Conservation (phyloP, 2,797 vertebrate genomes). For the Thripadectes ignobilis region DNA sequence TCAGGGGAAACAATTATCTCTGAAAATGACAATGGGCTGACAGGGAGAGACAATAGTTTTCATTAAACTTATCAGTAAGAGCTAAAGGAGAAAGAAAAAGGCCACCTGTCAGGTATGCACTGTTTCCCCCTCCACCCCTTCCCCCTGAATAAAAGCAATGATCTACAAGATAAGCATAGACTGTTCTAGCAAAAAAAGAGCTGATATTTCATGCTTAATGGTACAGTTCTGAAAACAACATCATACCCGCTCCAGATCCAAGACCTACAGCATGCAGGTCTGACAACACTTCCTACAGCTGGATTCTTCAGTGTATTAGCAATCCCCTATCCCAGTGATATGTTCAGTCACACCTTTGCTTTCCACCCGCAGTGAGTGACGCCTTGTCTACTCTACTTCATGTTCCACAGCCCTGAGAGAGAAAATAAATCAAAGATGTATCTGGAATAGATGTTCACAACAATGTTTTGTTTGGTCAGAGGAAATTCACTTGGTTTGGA, state of each 20-base stretch:
- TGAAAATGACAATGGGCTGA: background rate
- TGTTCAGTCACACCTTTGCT: background rate
- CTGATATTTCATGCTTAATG: background rate
- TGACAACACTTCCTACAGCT: background rate
- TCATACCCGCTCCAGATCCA: accelerated
- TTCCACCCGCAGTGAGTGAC: background rate
- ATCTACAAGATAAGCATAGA: background rate
- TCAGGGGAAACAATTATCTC: background rate
- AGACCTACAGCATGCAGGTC: background rate
- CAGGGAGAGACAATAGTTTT: background rate
- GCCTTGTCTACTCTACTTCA: background rate
- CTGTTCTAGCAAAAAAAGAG: background rate
- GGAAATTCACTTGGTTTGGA: background rate
- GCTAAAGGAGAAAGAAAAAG: background rate
- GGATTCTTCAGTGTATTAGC: background rate
- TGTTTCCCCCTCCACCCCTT: background rate
- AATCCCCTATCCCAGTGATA: background rate
- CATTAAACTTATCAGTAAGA: background rate
- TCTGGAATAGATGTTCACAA: background rate
- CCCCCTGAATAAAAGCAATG: background rate
- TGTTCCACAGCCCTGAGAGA: accelerated
- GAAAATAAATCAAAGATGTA: background rate
- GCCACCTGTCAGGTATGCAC: background rate
- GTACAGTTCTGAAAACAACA: background rate
- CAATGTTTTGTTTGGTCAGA: background rate